Evolutionary conservation across 2,113 vertebrate species (phyloP).

Genomic region (Mesembrinibis cayennensis): DNA sequence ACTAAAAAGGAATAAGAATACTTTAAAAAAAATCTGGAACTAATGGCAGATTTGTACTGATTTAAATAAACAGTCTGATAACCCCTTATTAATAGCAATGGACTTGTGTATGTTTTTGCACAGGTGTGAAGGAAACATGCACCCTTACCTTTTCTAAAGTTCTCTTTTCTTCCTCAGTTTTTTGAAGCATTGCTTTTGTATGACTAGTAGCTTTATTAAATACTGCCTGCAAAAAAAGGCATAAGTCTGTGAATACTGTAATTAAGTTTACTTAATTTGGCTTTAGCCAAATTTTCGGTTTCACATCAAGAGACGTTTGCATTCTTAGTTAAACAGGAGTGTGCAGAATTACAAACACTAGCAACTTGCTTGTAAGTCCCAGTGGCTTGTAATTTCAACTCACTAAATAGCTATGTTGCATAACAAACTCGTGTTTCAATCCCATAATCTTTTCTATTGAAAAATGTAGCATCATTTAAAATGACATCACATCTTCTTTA

Average conservation of each 20-base stretch:
- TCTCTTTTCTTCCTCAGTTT: slow-evolving; percentile 84
- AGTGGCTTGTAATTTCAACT: neutral
- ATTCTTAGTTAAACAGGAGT: neutral
- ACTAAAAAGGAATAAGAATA: neutral
- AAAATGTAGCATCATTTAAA: neutral
- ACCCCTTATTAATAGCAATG: neutral
- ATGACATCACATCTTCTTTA: neutral
- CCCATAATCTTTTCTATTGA: neutral
- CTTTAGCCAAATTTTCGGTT: neutral
- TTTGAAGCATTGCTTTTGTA: slow-evolving; percentile 86
- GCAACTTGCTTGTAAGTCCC: neutral
- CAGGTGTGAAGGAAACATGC: neutral
- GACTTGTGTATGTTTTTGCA: neutral
- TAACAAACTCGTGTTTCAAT: neutral
- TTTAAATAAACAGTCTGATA: neutral
- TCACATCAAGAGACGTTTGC: neutral
- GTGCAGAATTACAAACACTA: neutral
- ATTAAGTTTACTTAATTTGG: neutral
- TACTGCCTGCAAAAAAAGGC: slow-evolving; percentile 75
- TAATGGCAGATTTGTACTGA: neutral
- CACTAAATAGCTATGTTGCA: neutral
- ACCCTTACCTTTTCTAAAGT: slow-evolving; percentile 86
- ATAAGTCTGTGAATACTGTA: neutral
- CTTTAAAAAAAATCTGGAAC: neutral
- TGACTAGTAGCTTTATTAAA: slow-evolving; percentile 90